These are phyloP conservation scores for Cassiopea xamachana DNA, from an alignment of 30 jellyfish, hydroid and myxozoan species.

Conservation along the genomic window DNA sequence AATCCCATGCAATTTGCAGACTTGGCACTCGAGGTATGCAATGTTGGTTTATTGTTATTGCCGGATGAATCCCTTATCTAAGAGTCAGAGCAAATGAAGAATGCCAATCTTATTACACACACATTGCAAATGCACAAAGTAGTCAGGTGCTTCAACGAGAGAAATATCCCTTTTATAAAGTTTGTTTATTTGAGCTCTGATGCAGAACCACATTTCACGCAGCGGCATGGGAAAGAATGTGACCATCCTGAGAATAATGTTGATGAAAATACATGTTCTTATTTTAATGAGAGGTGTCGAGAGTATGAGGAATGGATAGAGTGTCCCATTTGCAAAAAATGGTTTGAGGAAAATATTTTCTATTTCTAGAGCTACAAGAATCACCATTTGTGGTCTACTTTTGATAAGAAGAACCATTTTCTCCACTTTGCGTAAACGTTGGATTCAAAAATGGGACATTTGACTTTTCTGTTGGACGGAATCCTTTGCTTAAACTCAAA, in stretches of 20 bases:
- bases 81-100: constrained; percentile 16
- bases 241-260: constrained; percentile 10
- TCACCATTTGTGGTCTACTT: background rate
- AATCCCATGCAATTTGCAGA: constrained; percentile 56
- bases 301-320: constrained; percentile 9
- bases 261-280: constrained; percentile 10
- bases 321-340: constrained; percentile 20
- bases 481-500: constrained; percentile 6
- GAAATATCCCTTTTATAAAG: background rate
- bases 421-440: constrained; percentile 4
- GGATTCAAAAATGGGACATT: constrained; percentile 1
- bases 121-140: constrained; percentile 28
- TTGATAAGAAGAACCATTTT: background rate
- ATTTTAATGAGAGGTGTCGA: background rate
- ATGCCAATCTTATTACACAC: background rate
- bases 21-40: constrained; percentile 16
- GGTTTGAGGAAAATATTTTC: constrained; percentile 15
- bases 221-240: constrained; percentile 21
- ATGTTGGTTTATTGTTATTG: constrained; percentile 8
- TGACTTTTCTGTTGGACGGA: constrained; percentile 23
- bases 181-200: background rate
- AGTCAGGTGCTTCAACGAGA: constrained; percentile 17
- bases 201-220: constrained; percentile 9
- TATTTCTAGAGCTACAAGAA: background rate
- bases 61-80: constrained; percentile 13